phyloP scores from a whole-genome alignment of 2,888 invertebrate genomes.

The Tyria jacobaeae region DNA sequence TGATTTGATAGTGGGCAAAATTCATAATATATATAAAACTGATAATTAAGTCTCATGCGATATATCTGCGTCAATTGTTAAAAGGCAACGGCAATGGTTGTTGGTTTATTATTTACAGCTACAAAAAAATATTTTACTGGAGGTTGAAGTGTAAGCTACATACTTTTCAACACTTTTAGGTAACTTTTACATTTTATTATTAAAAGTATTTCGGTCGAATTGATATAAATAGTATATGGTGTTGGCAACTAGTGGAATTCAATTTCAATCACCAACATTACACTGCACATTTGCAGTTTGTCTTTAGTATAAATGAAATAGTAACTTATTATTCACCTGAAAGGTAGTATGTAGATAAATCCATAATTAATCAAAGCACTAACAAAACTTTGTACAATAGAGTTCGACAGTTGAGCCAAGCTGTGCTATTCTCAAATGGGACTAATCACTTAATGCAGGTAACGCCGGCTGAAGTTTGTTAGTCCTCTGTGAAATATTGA shows the following conservation, averaged over 20 bases:
- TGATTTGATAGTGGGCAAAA: no score
- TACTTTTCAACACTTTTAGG: no score
- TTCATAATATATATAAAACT: no score
- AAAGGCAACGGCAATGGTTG: no score
- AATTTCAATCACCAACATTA: neutral
- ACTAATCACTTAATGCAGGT: conserved; percentile 84
- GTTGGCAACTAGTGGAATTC: neutral
- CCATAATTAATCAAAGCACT: conserved; percentile 49
- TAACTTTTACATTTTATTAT: no score
- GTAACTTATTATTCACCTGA: conserved; percentile 12
- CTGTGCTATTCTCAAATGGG: conserved; percentile 80
- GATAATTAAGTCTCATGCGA: no score
- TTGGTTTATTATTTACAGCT: no score
- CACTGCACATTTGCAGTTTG: neutral
- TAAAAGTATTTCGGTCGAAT: no score
- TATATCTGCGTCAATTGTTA: no score
- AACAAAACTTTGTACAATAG: conserved; percentile 59
- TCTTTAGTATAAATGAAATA: neutral
- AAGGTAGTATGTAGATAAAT: conserved; percentile 25
- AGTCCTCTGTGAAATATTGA: conserved; percentile 74
- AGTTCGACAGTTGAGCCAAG: conserved; percentile 59
- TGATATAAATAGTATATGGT: neutral
- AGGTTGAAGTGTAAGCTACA: no score
- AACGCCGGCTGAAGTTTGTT: conserved; percentile 59
- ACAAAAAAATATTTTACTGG: no score